Conservation (phyloP, 1,140 invertebrate species). For the Apis florea region DNA sequence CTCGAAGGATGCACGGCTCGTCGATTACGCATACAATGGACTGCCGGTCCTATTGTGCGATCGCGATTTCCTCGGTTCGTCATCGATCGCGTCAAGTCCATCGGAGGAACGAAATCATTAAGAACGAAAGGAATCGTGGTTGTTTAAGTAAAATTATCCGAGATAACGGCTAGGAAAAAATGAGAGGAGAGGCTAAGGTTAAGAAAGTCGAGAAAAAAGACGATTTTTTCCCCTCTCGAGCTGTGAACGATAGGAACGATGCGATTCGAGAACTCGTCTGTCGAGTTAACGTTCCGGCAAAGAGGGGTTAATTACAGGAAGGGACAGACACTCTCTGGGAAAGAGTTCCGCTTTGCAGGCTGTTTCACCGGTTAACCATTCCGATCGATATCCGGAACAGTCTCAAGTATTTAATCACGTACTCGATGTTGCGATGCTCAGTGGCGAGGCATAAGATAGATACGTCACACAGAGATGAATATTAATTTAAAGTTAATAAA, state of each 20-base stretch:
- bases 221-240: no score
- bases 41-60: conserved; percentile 19
- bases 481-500: no score
- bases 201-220: no score
- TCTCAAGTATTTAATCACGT: conserved; percentile 8
- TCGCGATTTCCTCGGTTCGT: conserved; percentile 14
- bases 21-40: conserved; percentile 43
- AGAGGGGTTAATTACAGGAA: background rate
- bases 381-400: conserved; percentile 15
- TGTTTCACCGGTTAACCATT: conserved; percentile 8
- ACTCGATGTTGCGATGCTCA: background rate
- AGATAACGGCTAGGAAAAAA: no score
- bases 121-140: no score
- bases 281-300: background rate
- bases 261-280: background rate
- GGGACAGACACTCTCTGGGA: background rate
- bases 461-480: background rate
- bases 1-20: conserved; percentile 42
- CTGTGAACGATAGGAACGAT: background rate
- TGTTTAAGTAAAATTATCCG: background rate
- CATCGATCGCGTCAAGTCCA: conserved; percentile 28
- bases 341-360: conserved; percentile 6
- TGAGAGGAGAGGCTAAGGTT: no score
- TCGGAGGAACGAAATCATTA: no score
- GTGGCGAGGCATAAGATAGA: background rate